A percentile compares a stretch with the other conserved stretches of the same genome.
These are phyloP conservation scores for Pipa parva DNA, from an alignment of 2,113 vertebrate genomes.

Conservation along the genomic window DNA sequence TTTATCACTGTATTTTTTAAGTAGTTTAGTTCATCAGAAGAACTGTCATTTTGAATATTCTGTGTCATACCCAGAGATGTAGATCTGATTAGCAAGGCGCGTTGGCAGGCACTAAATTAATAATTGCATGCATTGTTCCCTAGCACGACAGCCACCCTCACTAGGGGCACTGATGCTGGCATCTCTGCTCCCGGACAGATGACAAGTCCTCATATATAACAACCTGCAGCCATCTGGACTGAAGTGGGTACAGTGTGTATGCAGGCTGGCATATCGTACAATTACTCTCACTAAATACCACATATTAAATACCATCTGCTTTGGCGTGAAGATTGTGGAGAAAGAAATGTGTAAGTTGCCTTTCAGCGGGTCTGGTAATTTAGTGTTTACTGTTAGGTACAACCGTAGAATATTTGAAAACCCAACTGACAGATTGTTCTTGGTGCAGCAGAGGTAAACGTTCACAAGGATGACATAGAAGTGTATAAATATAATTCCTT, in stretches of 20 bases:
- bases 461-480: not conserved
- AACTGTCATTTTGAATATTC: conserved; percentile 35
- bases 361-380: conserved; percentile 13
- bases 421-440: not conserved
- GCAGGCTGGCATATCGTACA: conserved; percentile 33
- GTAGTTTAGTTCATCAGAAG: not conserved
- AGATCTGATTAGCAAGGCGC: conserved; percentile 38
- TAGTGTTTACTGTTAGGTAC: conserved; percentile 14
- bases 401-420: conserved; percentile 8
- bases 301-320: conserved; percentile 35
- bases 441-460: not conserved
- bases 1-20: conserved; percentile 5
- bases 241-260: conserved; percentile 25
- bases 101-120: conserved; percentile 41
- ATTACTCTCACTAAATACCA: conserved; percentile 38
- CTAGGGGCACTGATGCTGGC: conserved; percentile 31
- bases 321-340: conserved; percentile 11
- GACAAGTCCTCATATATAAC: conserved; percentile 32
- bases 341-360: conserved; percentile 1
- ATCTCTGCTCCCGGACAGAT: conserved; percentile 14
- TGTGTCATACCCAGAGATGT: conserved; percentile 28
- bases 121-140: conserved; percentile 42
- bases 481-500: too few relatives aligned
- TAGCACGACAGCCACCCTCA: conserved; percentile 24
- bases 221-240: conserved; percentile 39